Evolutionary conservation across 1,140 invertebrate genomes (phyloP).

Genomic region (Argopecten irradians): DNA sequence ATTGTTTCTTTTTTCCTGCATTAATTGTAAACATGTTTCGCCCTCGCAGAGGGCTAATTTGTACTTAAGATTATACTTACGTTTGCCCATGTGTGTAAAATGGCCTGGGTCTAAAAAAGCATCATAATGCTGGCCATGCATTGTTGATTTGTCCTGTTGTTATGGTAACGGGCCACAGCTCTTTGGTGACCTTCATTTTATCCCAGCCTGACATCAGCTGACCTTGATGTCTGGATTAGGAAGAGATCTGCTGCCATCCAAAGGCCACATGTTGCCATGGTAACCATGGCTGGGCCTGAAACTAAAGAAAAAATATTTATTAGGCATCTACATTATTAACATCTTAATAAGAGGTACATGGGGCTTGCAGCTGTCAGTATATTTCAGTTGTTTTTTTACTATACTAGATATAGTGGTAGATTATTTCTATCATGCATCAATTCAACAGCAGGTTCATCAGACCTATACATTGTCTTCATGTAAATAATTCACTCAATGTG

Average conservation of each 20-base stretch:
- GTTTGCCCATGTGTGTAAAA: slow-evolving; percentile 15
- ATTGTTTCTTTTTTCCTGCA: no score
- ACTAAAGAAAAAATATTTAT: not conserved
- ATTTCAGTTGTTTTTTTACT: no score
- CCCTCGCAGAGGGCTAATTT: no score
- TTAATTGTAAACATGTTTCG: no score
- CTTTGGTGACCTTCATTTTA: not conserved
- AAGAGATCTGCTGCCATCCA: not conserved
- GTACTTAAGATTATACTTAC: no score
- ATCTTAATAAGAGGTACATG: not conserved
- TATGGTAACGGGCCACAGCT: slow-evolving; percentile 14
- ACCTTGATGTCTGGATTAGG: not conserved
- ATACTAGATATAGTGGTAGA: no score
- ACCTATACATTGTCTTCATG: no score
- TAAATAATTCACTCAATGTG: no score
- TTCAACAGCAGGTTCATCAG: no score
- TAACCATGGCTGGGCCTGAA: not conserved
- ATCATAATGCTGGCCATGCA: slow-evolving; percentile 20
- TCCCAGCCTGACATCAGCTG: slow-evolving; percentile 5
- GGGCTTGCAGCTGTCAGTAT: no score
- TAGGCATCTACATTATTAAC: not conserved
- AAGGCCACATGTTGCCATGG: not conserved
- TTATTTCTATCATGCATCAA: no score
- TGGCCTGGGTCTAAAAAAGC: not conserved
- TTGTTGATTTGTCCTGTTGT: not conserved